Evolutionary conservation across 2,888 invertebrate genomes (phyloP), one percentile per base, ranked within the genome.

Genomic region (Syrphus vitripennis): DNA sequence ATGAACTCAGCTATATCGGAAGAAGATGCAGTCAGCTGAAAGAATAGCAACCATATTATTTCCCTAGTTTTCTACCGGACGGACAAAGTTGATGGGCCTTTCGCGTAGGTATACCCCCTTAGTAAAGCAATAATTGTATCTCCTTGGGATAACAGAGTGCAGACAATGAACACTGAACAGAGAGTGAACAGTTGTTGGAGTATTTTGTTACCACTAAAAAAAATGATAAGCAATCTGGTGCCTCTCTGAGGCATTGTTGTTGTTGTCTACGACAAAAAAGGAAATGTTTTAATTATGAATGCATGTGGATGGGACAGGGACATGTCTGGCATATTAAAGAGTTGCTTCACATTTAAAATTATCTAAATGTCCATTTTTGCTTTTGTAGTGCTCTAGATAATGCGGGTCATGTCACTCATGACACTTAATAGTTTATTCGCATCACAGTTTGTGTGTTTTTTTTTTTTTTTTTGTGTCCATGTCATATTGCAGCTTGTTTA

Each of bases 151-250:
- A 72, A 59, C 42, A 45, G 45, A 45, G 19, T 65, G 40, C 76
- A 65, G 81, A 77, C 71, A 76, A 71, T 84, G 71, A 59, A n/a
- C n/a, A n/a, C n/a, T n/a, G n/a, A n/a, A n/a, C 76, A 65, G 81
- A 77, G 67, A 76, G 67, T 84, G 71, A 59, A 45, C 71, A 40
- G 67, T 83, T 48, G 29, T 57, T 80, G 40, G 61, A 71, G 74
- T n/a, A 26, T 24, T 70, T 72, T 67, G 16, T 63, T n/a, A 21
- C 31, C 29, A 16, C 42, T 42, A 42, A 29, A 63, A 63, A 65
- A 63, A 63, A 65, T 65, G 29, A 45, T 65, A 31, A 26, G 45
- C 65, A 65, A 65, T 45, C 29, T 45, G 31, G 1, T 65, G 3
- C 16, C 31, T 4, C 45, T 29, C 16, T 65, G 14, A 31, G 19